phyloP scores from a whole-genome alignment of 1,140 invertebrate species.

The Drosophila ercepeae region DNA sequence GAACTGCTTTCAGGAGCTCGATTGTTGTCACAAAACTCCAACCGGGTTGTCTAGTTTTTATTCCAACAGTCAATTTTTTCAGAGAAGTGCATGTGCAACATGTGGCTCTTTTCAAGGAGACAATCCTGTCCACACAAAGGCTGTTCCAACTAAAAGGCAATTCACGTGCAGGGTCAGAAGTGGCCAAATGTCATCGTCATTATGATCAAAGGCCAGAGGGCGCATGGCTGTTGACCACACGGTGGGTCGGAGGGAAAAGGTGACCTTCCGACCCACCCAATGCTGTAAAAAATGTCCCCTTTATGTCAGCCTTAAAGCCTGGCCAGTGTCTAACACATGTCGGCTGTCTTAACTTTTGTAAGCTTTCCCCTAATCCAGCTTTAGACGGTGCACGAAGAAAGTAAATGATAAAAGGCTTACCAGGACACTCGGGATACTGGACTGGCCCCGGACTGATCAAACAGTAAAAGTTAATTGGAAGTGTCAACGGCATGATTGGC shows the following conservation, averaged over 20 bases:
- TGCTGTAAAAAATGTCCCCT: conserved; percentile 67
- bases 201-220: conserved; percentile 54
- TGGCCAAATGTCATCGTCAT: conserved; percentile 55
- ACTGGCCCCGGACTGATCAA: conserved; percentile 4
- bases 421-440: neutral
- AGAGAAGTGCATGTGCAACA: conserved; percentile 2
- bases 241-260: too few relatives aligned
- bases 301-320: conserved; percentile 19
- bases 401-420: conserved; percentile 8
- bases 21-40: conserved; percentile 73
- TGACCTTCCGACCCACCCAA: conserved; percentile 29
- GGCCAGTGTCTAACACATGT: conserved; percentile 54
- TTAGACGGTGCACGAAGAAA: conserved; percentile 20
- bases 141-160: conserved; percentile 27
- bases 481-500: conserved; percentile 16
- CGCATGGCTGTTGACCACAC: conserved; percentile 6
- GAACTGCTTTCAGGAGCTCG: conserved; percentile 35
- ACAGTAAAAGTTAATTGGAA: conserved; percentile 27
- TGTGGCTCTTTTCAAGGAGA: conserved; percentile 40
- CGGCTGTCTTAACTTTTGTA: conserved; percentile 54
- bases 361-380: conserved; percentile 58
- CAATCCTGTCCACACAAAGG: conserved; percentile 48
- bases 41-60: conserved; percentile 53
- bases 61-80: conserved; percentile 7
- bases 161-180: conserved; percentile 2